These are phyloP conservation scores for Syrmaticus mikado DNA, from an alignment of 2,113 vertebrate genomes.

Conservation along the genomic window DNA sequence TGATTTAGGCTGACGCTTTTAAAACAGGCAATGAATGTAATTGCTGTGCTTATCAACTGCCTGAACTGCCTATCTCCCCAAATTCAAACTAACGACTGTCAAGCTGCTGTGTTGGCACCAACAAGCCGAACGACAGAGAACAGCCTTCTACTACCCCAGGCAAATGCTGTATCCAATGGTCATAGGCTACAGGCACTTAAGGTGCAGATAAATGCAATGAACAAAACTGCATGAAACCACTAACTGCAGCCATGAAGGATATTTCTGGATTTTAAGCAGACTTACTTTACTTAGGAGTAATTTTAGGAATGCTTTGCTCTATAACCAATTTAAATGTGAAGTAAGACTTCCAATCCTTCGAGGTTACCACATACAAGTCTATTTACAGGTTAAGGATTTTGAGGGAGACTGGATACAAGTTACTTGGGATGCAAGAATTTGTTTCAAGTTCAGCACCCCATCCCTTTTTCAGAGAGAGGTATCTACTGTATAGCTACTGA, in stretches of 20 bases:
- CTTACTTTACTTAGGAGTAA: neutral
- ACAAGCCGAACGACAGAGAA: neutral
- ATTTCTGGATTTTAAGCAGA: neutral
- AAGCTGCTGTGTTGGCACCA: neutral
- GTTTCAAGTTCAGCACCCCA: neutral
- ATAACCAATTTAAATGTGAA: neutral
- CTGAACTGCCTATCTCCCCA: neutral
- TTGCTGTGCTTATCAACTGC: neutral
- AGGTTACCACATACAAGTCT: neutral
- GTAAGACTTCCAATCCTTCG: neutral
- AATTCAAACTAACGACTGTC: neutral
- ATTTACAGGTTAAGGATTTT: neutral
- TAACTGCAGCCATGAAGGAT: neutral
- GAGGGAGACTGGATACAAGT: fast-evolving
- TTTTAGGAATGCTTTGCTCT: neutral
- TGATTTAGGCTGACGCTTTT: neutral
- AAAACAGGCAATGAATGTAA: neutral
- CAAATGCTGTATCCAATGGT: fast-evolving
- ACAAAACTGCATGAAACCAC: fast-evolving
- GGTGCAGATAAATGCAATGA: neutral
- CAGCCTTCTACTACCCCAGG: neutral
- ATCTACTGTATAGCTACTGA: neutral
- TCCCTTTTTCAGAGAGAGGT: neutral
- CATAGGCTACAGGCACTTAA: neutral
- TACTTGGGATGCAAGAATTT: neutral